phyloP scores from a whole-genome alignment of 2,113 vertebrate species.

The Planiliza haematocheilus region DNA sequence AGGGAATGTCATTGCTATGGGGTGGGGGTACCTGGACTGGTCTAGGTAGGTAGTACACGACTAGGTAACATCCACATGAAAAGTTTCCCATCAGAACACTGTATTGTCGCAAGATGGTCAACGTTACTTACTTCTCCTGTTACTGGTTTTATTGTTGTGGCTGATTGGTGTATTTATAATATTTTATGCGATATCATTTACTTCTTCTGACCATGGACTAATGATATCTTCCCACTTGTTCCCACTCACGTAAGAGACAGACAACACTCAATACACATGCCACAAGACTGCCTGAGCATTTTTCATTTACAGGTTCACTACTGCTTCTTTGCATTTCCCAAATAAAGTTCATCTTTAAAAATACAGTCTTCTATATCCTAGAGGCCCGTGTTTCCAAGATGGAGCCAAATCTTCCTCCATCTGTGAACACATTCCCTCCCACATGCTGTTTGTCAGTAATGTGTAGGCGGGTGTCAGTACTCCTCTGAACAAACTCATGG shows the following conservation, averaged over 20 bases:
- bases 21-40: no score
- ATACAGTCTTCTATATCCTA: background rate
- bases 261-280: background rate
- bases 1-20: no score
- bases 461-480: constrained; percentile 47
- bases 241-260: background rate
- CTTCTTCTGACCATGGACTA: no score
- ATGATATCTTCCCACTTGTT: constrained; percentile 7
- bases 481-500: constrained; percentile 26
- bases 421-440: constrained; percentile 57
- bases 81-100: no score
- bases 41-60: no score
- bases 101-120: no score
- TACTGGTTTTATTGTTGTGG: no score
- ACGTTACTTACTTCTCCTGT: no score
- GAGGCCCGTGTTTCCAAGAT: constrained; percentile 1
- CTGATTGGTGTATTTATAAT: no score
- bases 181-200: no score
- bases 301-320: background rate
- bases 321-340: background rate
- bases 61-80: no score
- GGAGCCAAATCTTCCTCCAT: constrained; percentile 30
- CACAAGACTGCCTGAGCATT: background rate
- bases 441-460: constrained; percentile 42
- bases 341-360: constrained; percentile 1